Percentiles rank a stretch among this genome's conserved stretches.
Evolutionary conservation across 2,113 vertebrate genomes (phyloP).

Genomic region (Solenodon paradoxus): DNA sequence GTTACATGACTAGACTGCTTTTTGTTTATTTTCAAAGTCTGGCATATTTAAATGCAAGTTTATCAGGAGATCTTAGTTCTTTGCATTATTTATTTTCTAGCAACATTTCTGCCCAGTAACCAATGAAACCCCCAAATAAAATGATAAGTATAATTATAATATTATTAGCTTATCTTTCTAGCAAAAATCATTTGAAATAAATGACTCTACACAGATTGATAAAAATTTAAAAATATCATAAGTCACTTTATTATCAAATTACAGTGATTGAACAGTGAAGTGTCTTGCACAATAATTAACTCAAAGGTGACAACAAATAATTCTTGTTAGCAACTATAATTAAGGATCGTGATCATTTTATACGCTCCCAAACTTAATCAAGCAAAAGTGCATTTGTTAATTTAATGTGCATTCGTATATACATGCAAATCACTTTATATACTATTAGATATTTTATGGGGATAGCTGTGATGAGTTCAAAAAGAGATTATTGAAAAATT

Average conservation of each 20-base stretch:
- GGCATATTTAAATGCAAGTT: background rate
- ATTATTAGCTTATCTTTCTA: conserved; percentile 85
- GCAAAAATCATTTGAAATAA: conserved; percentile 88
- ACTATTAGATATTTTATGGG: background rate
- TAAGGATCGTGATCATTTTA: background rate
- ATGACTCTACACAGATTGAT: conserved; percentile 88
- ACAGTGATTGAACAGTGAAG: conserved; percentile 81
- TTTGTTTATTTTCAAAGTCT: background rate
- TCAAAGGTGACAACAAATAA: background rate
- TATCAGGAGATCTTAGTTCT: conserved; percentile 46
- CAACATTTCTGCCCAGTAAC: conserved; percentile 53
- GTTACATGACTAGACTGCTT: background rate
- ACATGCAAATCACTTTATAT: background rate
- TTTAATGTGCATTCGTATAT: background rate
- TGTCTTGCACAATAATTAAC: conserved; percentile 58
- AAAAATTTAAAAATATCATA: conserved; percentile 88
- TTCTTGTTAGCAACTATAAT: background rate
- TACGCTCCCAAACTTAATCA: background rate
- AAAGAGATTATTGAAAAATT: background rate
- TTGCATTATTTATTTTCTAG: conserved; percentile 60
- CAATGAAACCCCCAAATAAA: conserved; percentile 70
- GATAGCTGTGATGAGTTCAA: background rate
- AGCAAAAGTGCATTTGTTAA: background rate
- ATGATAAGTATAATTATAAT: conserved; percentile 74
- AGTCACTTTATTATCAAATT: conserved; percentile 86